Base-by-base conservation (phyloP, 2,888 invertebrate genomes). In the Hypomecis atomaria region DNA sequence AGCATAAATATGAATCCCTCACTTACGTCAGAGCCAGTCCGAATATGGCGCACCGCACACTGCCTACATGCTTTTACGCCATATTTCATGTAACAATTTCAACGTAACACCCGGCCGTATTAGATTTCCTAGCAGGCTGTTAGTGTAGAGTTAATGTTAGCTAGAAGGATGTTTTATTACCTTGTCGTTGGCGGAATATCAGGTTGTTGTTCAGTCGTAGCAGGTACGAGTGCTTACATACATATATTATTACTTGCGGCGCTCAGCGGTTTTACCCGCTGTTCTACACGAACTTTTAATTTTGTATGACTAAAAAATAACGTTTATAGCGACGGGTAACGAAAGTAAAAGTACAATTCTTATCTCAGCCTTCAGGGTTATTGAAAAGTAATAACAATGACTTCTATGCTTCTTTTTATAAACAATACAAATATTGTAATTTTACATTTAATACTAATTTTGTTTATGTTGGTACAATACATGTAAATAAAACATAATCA, bases 91-190 rank as follows among this genome's bases (percentile, higher is more conserved):
- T 64, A 44, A 64, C 63, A 64, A 64, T 59, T 64, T 64, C 55
- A 59, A 55, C 48, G 56, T 64, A 62, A 61, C 67, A 66, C 63
- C 59, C 54, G 61, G n/a, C 23, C 59, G 61, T 65, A 53, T 65
- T 59, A 62, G 62, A 63, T 67, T 66, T 66, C 59, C 57, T 57
- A 48, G 57, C 61, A 62, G 59, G 65, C 63, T 69, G 60, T 69
- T 66, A 69, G 66, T 59, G 55, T 48, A 47, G 38, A 62, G 64
- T 62, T 67, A 62, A 60, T 62, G 52, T 62, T 58, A 68, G 63
- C 65, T 59, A 62, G 56, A 43, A 57, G 34, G 56, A 65, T 60
- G 60, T 56, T 65, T 60, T 65, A 65, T 65, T 65, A 56, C 64
- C 52, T 65, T 48, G 52, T 60, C 52, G 43, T 60, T 47, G 36